Conservation (phyloP, 2,797 vertebrate genomes). For the Schizopygopsis malacanthus region DNA sequence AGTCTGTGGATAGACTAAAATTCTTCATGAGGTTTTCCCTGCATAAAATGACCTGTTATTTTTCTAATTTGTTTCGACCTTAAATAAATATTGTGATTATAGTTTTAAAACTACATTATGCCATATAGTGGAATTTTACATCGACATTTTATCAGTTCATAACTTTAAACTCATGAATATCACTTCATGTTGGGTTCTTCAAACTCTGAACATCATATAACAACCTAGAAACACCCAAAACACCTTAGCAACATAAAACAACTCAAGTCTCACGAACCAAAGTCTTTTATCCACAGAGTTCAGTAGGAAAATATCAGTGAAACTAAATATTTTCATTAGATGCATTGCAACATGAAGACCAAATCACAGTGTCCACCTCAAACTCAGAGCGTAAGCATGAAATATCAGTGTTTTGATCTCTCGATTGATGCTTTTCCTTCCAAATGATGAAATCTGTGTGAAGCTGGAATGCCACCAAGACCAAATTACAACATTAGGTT, state of each 20-base stretch:
- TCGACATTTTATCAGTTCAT: not conserved
- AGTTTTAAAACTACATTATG: not conserved
- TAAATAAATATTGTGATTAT: not conserved
- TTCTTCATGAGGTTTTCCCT: not conserved
- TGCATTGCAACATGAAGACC: not conserved
- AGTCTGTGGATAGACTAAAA: not conserved
- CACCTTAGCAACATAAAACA: not conserved
- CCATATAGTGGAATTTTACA: not conserved
- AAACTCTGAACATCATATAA: not conserved
- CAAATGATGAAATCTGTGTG: not conserved
- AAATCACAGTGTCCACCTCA: not conserved
- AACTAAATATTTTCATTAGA: not conserved
- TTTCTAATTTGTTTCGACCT: not conserved
- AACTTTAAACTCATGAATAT: not conserved
- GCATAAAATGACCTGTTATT: not conserved
- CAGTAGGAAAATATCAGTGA: not conserved
- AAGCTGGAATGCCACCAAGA: not conserved
- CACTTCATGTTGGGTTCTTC: not conserved
- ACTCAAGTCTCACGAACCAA: not conserved
- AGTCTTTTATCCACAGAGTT: not conserved
- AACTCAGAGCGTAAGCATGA: not conserved
- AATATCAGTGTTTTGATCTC: not conserved
- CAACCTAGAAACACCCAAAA: not conserved
- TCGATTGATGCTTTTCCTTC: not conserved
- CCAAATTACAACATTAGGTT: slow-evolving; percentile 3